Evolutionary conservation across 2,888 invertebrate species (phyloP), one percentile per base, ranked within the genome.

Genomic region (Synergus japonicus): DNA sequence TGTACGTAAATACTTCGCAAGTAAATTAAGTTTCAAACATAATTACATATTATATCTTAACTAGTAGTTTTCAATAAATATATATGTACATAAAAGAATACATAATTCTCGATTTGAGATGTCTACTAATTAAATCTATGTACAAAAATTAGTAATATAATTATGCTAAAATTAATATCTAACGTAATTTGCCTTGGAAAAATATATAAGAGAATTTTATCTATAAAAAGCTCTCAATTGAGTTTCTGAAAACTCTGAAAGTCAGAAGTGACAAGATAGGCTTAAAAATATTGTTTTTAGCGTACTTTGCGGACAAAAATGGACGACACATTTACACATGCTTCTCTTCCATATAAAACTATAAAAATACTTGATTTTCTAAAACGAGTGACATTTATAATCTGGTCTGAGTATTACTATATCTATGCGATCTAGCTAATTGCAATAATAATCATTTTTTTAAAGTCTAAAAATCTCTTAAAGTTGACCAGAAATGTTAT

Each of bases 321-420:
- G 29, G 29, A 43, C 44, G 63, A 49, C 46, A 29, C 37, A 78
- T 49, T 76, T 78, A 37, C 29, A 54, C 78, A n/a, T 43, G 37
- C 29, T 44, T 78, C 29, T 22, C 66, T 66, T 44, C 15, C 66
- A n/a, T 63, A 76, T 43, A 65, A 65, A 65, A 77, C 65, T 63
- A 41, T 54, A 77, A 65, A 65, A 64, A 77, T 78, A 80, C 60
- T 78, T 66, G 49, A 44, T 54, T 65, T 41, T 29, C 18, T 10
- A 29, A 76, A n/a, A 41, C 10, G 43, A 44, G 43, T 66, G 18
- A 66, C 15, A n/a, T n/a, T 46, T 46, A 18, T 15, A 44, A n/a
- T 44, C 18, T 44, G n/a, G 29, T 37, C 65, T 65, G 41, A 65
- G 37, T 1, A 41, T 66, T 66, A 66, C 65, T 13, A 65, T 2